A percentile compares a stretch with the other conserved stretches of the same genome.
Conservation (phyloP, 2,888 invertebrate species). For the Tenthredo notha region DNA sequence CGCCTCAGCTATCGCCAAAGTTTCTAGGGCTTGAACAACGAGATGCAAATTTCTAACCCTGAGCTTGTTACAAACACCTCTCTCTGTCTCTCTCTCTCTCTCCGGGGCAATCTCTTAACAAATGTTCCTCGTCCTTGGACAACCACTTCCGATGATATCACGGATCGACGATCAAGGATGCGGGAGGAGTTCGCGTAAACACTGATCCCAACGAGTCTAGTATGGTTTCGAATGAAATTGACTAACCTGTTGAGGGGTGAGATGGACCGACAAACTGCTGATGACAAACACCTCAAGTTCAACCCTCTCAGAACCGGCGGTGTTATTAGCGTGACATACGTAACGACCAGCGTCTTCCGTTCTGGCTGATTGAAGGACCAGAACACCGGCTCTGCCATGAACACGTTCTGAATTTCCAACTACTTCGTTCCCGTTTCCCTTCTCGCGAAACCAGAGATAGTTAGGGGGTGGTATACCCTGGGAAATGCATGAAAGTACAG, state of each 20-base stretch:
- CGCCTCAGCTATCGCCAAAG: slow-evolving; percentile 8
- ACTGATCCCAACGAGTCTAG: not conserved
- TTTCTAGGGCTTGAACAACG: slow-evolving; percentile 10
- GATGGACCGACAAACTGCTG: slow-evolving; percentile 74
- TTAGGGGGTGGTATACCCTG: slow-evolving; percentile 79
- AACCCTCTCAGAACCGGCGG: slow-evolving; percentile 84
- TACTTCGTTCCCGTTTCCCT: slow-evolving; percentile 73
- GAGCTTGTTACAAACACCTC: slow-evolving; percentile 5
- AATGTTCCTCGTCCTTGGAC: slow-evolving; percentile 28
- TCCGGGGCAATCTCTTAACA: slow-evolving; percentile 3
- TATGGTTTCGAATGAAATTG: not conserved
- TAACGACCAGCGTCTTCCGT: slow-evolving; percentile 92
- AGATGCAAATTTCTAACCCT: slow-evolving; percentile 37
- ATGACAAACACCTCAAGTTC: slow-evolving; percentile 76
- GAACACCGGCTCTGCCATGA: slow-evolving; percentile 75
- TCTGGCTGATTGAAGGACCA: slow-evolving; percentile 77
- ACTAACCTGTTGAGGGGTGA: slow-evolving; percentile 76
- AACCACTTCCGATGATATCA: not conserved
- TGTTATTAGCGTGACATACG: slow-evolving; percentile 94
- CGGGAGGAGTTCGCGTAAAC: not conserved
- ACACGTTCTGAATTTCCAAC: slow-evolving; percentile 75
- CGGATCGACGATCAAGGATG: not conserved
- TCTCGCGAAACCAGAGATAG: slow-evolving; percentile 77
- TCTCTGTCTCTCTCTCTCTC: slow-evolving; percentile 12
- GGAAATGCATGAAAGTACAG: slow-evolving; percentile 79